A percentile compares a stretch with the other conserved stretches of the same genome.
Evolutionary conservation across 2,888 invertebrate genomes (phyloP).

Genomic region (Calameuta idolon): DNA sequence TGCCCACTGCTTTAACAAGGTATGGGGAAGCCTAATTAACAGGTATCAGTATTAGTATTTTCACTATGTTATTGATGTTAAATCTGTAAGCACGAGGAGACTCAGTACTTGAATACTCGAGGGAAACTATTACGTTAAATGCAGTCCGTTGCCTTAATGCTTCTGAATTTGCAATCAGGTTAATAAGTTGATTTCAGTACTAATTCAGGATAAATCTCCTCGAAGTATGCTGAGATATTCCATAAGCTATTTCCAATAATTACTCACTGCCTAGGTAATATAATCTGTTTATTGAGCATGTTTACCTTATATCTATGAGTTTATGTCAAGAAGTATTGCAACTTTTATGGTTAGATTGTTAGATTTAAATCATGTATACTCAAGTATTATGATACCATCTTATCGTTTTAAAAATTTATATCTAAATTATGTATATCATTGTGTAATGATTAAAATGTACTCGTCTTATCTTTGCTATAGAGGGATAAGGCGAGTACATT

Average conservation of each 20-base stretch:
- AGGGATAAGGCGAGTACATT: not conserved
- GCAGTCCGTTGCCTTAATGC: not conserved
- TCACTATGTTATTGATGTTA: not conserved
- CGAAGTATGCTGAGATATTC: not conserved
- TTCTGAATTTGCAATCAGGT: not conserved
- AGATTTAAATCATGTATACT: not conserved
- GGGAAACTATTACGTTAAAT: not conserved
- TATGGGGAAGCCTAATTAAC: slow-evolving; percentile 54
- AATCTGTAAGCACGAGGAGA: not conserved
- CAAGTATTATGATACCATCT: not conserved
- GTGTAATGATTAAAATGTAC: not conserved
- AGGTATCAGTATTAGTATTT: slow-evolving; percentile 38
- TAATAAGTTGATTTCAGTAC: not conserved
- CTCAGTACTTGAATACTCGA: not conserved
- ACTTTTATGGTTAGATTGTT: not conserved
- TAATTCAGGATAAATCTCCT: not conserved
- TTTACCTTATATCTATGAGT: not conserved
- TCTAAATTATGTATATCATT: not conserved
- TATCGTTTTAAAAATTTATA: not conserved
- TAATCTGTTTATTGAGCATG: not conserved
- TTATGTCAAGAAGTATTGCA: not conserved
- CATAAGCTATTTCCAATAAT: not conserved
- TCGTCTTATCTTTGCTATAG: not conserved
- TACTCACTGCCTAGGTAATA: not conserved
- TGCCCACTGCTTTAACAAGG: slow-evolving; percentile 62